Conservation (phyloP, 2,797 vertebrate species). For the Austrolebias charrua region DNA sequence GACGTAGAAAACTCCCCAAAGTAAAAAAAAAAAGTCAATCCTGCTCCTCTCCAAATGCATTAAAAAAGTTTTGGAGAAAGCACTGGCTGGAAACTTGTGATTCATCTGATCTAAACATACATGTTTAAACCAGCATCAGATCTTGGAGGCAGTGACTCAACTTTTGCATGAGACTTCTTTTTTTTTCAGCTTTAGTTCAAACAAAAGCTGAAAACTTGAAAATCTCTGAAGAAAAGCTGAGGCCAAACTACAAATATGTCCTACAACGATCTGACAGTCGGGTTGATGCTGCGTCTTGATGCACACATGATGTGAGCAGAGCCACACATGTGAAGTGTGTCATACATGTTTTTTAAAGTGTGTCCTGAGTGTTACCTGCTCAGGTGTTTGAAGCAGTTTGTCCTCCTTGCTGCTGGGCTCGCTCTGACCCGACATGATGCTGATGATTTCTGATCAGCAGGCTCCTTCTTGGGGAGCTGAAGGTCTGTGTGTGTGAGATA, state of each 20-base stretch:
- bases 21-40: too few relatives aligned
- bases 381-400: constrained; percentile 66
- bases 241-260: background rate
- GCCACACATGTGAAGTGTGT: background rate
- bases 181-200: background rate
- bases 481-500: constrained; percentile 27
- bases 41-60: too few relatives aligned
- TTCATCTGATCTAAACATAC: constrained; percentile 13
- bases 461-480: constrained; percentile 21
- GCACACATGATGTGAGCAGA: background rate
- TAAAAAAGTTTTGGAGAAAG: constrained; percentile 1
- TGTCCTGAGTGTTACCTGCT: constrained; percentile 60
- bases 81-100: background rate
- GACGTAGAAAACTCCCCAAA: too few relatives aligned
- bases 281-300: background rate
- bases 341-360: background rate
- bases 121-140: constrained; percentile 54
- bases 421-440: constrained; percentile 61
- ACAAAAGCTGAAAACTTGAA: background rate
- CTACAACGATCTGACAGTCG: background rate
- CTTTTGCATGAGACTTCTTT: background rate
- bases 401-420: constrained; percentile 41
- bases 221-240: background rate
- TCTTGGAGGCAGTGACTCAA: constrained; percentile 35
- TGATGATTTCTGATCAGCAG: constrained; percentile 11